A percentile compares a stretch with the other conserved stretches of the same genome.
Evolutionary conservation across 1,140 invertebrate species (phyloP).

Genomic region (Paralvinella palmiformis): DNA sequence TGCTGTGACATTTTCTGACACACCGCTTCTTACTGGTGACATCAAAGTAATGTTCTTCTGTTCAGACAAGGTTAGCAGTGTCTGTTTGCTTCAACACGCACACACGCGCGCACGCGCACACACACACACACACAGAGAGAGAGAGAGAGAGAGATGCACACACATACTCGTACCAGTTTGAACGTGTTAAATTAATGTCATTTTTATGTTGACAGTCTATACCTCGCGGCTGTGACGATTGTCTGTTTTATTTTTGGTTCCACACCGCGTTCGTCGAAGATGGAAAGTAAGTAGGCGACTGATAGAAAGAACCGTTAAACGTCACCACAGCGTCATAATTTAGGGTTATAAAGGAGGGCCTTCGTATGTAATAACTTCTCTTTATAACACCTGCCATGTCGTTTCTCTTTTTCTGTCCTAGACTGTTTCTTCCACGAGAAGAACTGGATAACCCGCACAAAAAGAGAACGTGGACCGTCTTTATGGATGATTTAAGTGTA

Average conservation of each 20-base stretch:
- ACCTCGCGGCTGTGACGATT: slow-evolving; percentile 55
- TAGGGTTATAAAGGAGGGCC: neutral
- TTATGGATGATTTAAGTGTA: slow-evolving; percentile 48
- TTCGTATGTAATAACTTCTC: no score
- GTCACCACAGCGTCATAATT: neutral
- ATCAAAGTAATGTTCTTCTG: slow-evolving; percentile 51
- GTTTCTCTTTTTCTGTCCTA: slow-evolving; percentile 23
- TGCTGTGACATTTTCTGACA: slow-evolving; percentile 30
- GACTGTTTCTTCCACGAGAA: slow-evolving; percentile 46
- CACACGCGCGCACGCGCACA: no score
- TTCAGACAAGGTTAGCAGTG: slow-evolving; percentile 13
- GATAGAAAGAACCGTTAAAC: neutral
- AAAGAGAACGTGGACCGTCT: slow-evolving; percentile 51
- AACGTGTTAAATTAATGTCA: no score
- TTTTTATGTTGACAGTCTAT: no score
- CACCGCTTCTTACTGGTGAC: slow-evolving; percentile 48
- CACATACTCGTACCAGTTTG: no score
- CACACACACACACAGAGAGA: no score
- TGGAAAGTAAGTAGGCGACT: slow-evolving; percentile 48
- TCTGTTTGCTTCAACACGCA: neutral
- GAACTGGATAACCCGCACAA: slow-evolving; percentile 58
- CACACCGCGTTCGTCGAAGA: slow-evolving; percentile 54
- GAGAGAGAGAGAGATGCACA: no score
- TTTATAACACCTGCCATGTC: no score
- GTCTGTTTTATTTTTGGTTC: slow-evolving; percentile 59